A percentile compares a stretch with the other conserved stretches of the same genome.
phyloP scores from a whole-genome alignment of 2,797 vertebrate genomes.

The Pipistrellus pipistrellus region DNA sequence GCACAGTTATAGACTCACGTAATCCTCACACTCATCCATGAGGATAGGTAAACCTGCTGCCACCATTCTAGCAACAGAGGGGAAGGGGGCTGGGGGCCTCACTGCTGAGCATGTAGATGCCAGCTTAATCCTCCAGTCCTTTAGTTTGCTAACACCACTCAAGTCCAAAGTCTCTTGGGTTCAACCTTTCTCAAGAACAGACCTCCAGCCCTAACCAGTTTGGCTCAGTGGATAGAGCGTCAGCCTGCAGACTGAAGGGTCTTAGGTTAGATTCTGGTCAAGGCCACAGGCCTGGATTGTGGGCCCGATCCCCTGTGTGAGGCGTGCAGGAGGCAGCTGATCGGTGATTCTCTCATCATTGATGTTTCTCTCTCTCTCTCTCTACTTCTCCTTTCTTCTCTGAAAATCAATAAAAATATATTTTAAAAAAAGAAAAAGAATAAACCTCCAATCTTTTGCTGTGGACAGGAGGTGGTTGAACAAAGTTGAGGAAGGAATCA shows the following conservation, averaged over 20 bases:
- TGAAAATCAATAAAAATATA: too few species aligned
- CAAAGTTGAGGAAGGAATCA: neutral
- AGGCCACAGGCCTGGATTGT: too few species aligned
- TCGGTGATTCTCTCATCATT: too few species aligned
- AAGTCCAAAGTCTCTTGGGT: neutral
- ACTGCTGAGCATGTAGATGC: neutral
- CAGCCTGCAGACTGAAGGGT: too few species aligned
- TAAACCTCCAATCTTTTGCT: neutral
- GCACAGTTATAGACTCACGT: slow-evolving; percentile 35
- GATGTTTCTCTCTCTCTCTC: too few species aligned
- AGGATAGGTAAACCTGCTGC: neutral
- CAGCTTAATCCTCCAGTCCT: neutral
- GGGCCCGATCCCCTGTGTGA: too few species aligned
- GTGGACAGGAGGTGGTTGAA: neutral
- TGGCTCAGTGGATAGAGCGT: too few species aligned
- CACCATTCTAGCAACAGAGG: neutral
- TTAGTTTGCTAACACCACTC: neutral
- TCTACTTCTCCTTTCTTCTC: too few species aligned
- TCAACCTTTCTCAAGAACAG: neutral
- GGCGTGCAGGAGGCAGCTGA: too few species aligned
- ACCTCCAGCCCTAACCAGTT: neutral
- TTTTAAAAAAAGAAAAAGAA: neutral
- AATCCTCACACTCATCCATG: slow-evolving; percentile 20
- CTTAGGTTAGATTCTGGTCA: too few species aligned
- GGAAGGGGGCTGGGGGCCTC: neutral